Evolutionary conservation across 1,140 invertebrate genomes (phyloP), one percentile per base, ranked within the genome.

Genomic region (Oreohelix idahoensis): DNA sequence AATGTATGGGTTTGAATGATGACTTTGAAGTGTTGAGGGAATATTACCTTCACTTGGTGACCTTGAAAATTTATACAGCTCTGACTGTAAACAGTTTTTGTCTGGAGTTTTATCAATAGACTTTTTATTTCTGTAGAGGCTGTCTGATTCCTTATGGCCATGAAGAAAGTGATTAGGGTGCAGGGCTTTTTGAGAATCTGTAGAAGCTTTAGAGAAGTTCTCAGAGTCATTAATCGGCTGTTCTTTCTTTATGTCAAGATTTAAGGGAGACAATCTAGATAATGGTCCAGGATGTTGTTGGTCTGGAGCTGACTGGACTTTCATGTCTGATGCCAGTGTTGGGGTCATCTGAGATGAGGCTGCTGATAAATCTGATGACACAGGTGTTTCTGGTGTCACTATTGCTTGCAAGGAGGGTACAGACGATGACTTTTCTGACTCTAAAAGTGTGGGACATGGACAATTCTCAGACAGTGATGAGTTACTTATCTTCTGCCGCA

Each of bases 401-500:
- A 29, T 23, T 39, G 42, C n/a, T 76, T 35, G 42, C 2, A 51
- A 49, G 11, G 74, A 35, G 5, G 74, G 74, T 51, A 26, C 13
- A 39, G 36, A 45, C 23, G 36, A 11, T 73, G 39, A 32, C 29
- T 15, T 53, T 17, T 20, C 45, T 29, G 74, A 35, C 26, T 32
- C 53, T 26, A 29, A 51, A 53, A 23, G 74, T 32, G 11, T 15
- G 29, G 74, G 32, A 35, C 1, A 17, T 66, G 63, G n/a, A 32
- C n/a, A 66, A 32, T 32, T 35, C 63, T 66, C 63, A 15, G 53
- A 23, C 13, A 35, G 23, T 13, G 74, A 53, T 38, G 79, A 74
- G 15, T 32, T 53, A 17, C 42, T 49, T 15, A 32, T 42, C 23
- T 73, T 76, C 84, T 93, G 91, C 80, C 93, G 90, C 35, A 89